Percentiles rank a stretch among this genome's conserved stretches.
phyloP scores from a whole-genome alignment of 2,888 invertebrate genomes.

The Drosophila mimica region DNA sequence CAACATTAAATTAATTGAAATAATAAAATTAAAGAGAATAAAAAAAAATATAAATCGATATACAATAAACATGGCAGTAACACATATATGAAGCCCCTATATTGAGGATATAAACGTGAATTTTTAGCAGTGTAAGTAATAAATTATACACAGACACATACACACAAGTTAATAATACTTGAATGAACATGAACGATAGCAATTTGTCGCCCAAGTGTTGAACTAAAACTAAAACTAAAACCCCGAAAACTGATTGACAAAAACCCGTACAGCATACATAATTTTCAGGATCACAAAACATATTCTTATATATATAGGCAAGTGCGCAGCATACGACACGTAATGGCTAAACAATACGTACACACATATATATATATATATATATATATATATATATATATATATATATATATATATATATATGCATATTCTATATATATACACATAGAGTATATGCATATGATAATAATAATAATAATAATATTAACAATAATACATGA shows the following conservation, averaged over 20 bases:
- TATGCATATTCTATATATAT: background rate
- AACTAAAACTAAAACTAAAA: slow-evolving; percentile 37
- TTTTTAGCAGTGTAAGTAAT: slow-evolving; percentile 77
- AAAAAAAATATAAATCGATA: slow-evolving; percentile 32
- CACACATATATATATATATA: background rate
- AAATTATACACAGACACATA: slow-evolving; percentile 67
- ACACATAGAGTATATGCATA: slow-evolving; percentile 35
- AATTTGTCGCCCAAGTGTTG: slow-evolving; percentile 20
- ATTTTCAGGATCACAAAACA: slow-evolving; percentile 62
- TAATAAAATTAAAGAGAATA: slow-evolving; percentile 11
- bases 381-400: background rate
- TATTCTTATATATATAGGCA: slow-evolving; percentile 45
- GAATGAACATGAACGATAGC: slow-evolving; percentile 6
- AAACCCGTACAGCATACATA: slow-evolving; percentile 44
- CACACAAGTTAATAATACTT: slow-evolving; percentile 42
- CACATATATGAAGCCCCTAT: slow-evolving; percentile 67
- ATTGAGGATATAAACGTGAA: slow-evolving; percentile 79
- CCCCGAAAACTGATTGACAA: slow-evolving; percentile 37
- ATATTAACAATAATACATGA: slow-evolving; percentile 29
- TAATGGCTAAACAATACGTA: slow-evolving; percentile 20
- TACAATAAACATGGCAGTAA: slow-evolving; percentile 55
- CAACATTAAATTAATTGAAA: background rate
- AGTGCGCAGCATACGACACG: slow-evolving; percentile 37
- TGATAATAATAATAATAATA: slow-evolving; percentile 23
- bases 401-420: background rate